Base-by-base conservation (phyloP, 2,888 invertebrate genomes). In the Meta bourneti region DNA sequence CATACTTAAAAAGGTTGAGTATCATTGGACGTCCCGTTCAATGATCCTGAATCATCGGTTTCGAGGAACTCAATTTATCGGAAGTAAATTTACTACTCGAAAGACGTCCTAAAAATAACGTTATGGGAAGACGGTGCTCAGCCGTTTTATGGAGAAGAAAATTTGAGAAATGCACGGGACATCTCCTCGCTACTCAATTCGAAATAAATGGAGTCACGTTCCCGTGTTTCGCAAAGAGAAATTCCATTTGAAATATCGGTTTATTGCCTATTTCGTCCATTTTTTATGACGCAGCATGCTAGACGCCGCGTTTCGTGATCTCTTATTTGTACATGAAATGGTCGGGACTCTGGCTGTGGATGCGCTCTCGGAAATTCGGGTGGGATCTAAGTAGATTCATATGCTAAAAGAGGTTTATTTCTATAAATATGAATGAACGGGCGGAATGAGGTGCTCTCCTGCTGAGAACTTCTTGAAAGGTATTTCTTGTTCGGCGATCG, bases 191-290 rank as follows among this genome's bases (percentile, higher is more conserved):
- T 54, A 79, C 87, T 87, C 71, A 71, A 80, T 72, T 80, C 71
- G 79, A 80, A 87, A 87, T 87, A 87, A 87, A 87, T 87, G 87
- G 80, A 79, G 71, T 79, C 87, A 87, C 87, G 87, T 87, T 16
- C 13, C 34, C 19, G 16, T 71, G 16, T 84, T 54, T 75, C 51
- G 61, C 54, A 9, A 34, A 54, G 79, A 87, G 20, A 72, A 70
- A 80, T 80, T 87, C 79, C 80, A 80, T 87, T 80, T 72, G 87
- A 80, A 80, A 87, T 87, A 87, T 80, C 49, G 72, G 79, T 87
- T 87, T 87, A 87, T 87, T 87, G 87, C 87, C 79, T 71, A 71
- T 80, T 87, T 48, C 34, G 52, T 72, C 52, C 34, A 72, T 72
- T 80, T 78, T 87, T 87, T 80, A 87, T 87, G 80, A 69, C 19